A percentile compares a stretch with the other conserved stretches of the same genome.
Evolutionary conservation across 2,797 vertebrate species (phyloP).

Genomic region (Lerista edwardsae): DNA sequence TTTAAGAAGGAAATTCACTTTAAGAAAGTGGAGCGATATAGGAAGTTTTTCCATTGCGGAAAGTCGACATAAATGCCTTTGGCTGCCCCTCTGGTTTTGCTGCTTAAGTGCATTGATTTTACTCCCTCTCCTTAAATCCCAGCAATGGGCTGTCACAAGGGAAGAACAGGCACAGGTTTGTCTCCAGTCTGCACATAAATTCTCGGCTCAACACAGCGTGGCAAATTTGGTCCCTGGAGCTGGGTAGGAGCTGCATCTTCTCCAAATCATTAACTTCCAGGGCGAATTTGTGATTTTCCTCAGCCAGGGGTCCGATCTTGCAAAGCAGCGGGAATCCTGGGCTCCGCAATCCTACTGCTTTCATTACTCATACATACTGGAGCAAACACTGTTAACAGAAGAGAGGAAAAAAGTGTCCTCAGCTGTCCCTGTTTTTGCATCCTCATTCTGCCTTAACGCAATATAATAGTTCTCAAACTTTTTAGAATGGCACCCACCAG

Average conservation of each 20-base stretch:
- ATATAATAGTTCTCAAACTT: too few species aligned
- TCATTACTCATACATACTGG: neutral
- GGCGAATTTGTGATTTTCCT: neutral
- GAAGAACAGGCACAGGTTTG: constrained; percentile 44
- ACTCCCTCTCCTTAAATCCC: neutral
- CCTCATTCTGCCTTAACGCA: too few species aligned
- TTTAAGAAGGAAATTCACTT: too few species aligned
- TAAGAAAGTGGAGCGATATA: neutral
- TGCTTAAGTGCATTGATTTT: constrained; percentile 2
- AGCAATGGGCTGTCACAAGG: constrained; percentile 5
- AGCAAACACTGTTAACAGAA: too few species aligned
- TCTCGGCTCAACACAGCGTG: constrained; percentile 25
- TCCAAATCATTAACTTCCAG: constrained; percentile 8
- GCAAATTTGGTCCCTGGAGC: constrained; percentile 16
- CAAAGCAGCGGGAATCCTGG: neutral
- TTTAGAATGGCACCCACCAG: too few species aligned
- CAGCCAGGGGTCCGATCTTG: neutral
- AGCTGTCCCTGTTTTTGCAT: too few species aligned
- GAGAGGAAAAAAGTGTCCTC: too few species aligned
- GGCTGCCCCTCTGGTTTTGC: constrained; percentile 15
- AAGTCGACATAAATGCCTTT: too few species aligned
- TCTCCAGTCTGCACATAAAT: constrained; percentile 39
- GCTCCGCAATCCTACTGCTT: neutral
- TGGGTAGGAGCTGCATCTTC: constrained; percentile 27
- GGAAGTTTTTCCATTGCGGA: too few species aligned